Conservation (phyloP, 1,140 invertebrate species). For the Dufourea novaeangliae region DNA sequence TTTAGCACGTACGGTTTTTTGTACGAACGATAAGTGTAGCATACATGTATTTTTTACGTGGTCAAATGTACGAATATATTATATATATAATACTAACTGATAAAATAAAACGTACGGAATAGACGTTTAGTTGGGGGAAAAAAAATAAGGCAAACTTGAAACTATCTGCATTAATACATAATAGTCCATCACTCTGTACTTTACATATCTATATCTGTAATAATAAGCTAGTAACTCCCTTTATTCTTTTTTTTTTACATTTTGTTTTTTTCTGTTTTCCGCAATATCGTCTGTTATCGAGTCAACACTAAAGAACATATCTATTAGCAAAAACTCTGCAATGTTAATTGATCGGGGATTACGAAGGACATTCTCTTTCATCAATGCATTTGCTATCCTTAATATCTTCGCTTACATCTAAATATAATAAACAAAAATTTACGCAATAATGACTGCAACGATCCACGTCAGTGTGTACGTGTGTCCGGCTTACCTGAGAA, state of each 20-base stretch:
- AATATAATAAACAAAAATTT: constrained; percentile 37
- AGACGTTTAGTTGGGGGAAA: constrained; percentile 50
- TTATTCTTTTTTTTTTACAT: constrained; percentile 58
- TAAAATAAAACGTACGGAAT: constrained; percentile 53
- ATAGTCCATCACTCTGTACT: constrained; percentile 58
- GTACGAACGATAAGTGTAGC: constrained; percentile 72
- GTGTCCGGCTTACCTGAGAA: too few relatives aligned
- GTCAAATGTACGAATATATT: constrained; percentile 57
- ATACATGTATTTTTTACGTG: constrained; percentile 65
- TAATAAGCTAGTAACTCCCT: constrained; percentile 68
- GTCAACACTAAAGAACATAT: constrained; percentile 75
- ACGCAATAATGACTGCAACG: constrained; percentile 26
- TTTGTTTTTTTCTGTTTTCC: constrained; percentile 62
- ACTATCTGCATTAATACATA: constrained; percentile 57
- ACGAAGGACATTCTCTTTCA: constrained; percentile 11
- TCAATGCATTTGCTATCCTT: constrained; percentile 1
- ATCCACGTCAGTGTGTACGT: constrained; percentile 12
- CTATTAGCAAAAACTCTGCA: constrained; percentile 72
- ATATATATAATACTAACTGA: constrained; percentile 60
- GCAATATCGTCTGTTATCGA: constrained; percentile 68
- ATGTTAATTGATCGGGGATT: constrained; percentile 74
- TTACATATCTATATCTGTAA: constrained; percentile 65
- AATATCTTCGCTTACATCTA: constrained; percentile 38
- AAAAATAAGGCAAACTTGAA: constrained; percentile 49
- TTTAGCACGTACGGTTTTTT: constrained; percentile 72